phyloP scores from a whole-genome alignment of 35 echinoderm and acorn worm species.

The Ophioderma brevispina region DNA sequence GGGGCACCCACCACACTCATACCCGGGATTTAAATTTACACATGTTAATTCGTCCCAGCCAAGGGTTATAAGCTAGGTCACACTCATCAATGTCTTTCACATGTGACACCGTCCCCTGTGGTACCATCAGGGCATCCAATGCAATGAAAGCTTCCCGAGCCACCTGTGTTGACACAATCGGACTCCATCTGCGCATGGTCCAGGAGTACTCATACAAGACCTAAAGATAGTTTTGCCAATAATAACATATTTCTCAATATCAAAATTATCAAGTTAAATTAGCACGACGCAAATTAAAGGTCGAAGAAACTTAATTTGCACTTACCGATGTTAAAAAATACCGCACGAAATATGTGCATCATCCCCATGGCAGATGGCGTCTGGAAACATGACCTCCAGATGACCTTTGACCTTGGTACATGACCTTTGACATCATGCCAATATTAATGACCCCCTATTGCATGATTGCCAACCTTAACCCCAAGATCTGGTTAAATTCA shows the following conservation, averaged over 20 bases:
- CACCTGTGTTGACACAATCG: constrained; percentile 81
- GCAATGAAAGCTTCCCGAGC: constrained; percentile 51
- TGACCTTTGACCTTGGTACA: too few relatives aligned
- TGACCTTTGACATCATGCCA: too few relatives aligned
- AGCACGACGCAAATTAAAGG: too few relatives aligned
- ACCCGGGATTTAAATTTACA: constrained; percentile 80
- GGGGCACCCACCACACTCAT: constrained; percentile 85
- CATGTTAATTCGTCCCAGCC: constrained; percentile 76
- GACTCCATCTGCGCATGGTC: constrained; percentile 73
- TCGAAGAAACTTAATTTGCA: too few relatives aligned
- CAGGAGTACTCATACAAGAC: constrained; percentile 74
- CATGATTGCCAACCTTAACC: too few relatives aligned
- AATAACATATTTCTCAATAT: too few relatives aligned
- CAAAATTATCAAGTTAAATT: background rate
- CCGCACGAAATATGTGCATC: too few relatives aligned
- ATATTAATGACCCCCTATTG: too few relatives aligned
- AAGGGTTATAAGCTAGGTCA: constrained; percentile 68
- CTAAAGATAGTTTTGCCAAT: constrained; percentile 46
- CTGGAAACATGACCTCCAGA: too few relatives aligned
- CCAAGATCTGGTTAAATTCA: too few relatives aligned
- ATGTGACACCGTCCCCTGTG: constrained; percentile 46
- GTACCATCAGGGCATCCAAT: constrained; percentile 72
- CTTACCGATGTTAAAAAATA: too few relatives aligned
- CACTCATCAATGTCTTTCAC: constrained; percentile 96
- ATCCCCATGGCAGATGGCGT: too few relatives aligned